These are phyloP conservation scores for Tarsius wallacei DNA, from an alignment of 2,797 vertebrate genomes.

Conservation along the genomic window DNA sequence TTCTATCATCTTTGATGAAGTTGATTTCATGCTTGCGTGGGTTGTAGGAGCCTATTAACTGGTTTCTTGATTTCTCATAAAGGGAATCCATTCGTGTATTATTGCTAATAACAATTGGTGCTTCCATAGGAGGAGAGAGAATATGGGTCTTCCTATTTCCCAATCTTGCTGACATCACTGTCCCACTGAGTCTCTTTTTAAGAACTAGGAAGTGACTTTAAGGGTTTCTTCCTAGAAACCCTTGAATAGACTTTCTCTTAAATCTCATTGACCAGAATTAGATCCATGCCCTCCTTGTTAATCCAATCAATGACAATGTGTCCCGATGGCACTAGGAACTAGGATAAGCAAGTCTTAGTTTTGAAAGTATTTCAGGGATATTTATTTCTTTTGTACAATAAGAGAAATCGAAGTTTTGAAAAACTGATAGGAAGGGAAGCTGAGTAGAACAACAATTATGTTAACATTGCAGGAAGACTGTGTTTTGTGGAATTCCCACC, in stretches of 20 bases:
- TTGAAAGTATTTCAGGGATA: background rate
- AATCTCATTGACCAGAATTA: background rate
- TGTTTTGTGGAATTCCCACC: background rate
- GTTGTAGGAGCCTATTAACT: background rate
- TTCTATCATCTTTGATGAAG: background rate
- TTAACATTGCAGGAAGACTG: background rate
- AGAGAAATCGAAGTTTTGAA: background rate
- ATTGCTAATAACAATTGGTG: background rate
- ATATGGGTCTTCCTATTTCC: background rate
- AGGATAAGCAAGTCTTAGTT: background rate
- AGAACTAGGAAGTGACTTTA: background rate
- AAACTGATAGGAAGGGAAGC: background rate
- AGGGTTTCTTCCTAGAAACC: background rate
- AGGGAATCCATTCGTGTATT: background rate
- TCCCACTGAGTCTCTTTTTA: background rate
- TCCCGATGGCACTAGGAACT: background rate
- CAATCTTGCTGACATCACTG: background rate
- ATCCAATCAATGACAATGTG: background rate
- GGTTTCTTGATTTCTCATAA: background rate
- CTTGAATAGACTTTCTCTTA: background rate
- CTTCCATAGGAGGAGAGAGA: background rate
- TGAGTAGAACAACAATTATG: background rate
- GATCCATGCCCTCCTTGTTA: background rate
- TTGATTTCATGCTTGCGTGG: background rate
- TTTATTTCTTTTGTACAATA: background rate